These are phyloP conservation scores for Hirtodrosophila alboralis DNA, from an alignment of 2,888 invertebrate genomes.

Conservation along the genomic window DNA sequence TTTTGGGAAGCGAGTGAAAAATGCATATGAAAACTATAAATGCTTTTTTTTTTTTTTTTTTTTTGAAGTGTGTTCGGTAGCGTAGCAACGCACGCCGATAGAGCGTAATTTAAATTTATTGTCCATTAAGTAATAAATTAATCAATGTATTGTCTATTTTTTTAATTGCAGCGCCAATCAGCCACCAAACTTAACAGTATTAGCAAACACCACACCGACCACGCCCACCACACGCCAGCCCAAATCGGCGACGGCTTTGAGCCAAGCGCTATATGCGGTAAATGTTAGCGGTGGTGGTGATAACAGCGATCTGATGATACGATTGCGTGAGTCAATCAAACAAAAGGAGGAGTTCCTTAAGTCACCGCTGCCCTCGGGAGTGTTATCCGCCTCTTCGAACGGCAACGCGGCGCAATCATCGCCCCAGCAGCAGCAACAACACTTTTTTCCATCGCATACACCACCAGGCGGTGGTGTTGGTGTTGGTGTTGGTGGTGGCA, in stretches of 20 bases:
- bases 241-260: slow-evolving; percentile 52
- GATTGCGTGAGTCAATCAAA: slow-evolving; percentile 92
- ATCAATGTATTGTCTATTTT: slow-evolving; percentile 3
- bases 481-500: too few relatives aligned
- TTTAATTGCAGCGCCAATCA: slow-evolving; percentile 78
- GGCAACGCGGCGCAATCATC: slow-evolving; percentile 39
- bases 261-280: slow-evolving; percentile 56
- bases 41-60: too few relatives aligned
- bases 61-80: too few relatives aligned
- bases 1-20: too few relatives aligned
- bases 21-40: too few relatives aligned
- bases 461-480: slow-evolving; percentile 45
- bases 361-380: slow-evolving; percentile 85
- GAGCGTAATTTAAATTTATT: too few relatives aligned
- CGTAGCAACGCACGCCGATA: too few relatives aligned
- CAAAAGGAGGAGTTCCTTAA: slow-evolving; percentile 95
- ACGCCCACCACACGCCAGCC: slow-evolving; percentile 65
- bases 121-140: too few relatives aligned
- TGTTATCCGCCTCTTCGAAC: slow-evolving; percentile 42
- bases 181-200: slow-evolving; percentile 83
- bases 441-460: slow-evolving; percentile 66
- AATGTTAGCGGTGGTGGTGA: slow-evolving; percentile 47
- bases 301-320: slow-evolving; percentile 86
- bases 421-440: slow-evolving; percentile 46
- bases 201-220: slow-evolving; percentile 68